Conservation (phyloP, 2,888 invertebrate species). For the Ellobium chinense region DNA sequence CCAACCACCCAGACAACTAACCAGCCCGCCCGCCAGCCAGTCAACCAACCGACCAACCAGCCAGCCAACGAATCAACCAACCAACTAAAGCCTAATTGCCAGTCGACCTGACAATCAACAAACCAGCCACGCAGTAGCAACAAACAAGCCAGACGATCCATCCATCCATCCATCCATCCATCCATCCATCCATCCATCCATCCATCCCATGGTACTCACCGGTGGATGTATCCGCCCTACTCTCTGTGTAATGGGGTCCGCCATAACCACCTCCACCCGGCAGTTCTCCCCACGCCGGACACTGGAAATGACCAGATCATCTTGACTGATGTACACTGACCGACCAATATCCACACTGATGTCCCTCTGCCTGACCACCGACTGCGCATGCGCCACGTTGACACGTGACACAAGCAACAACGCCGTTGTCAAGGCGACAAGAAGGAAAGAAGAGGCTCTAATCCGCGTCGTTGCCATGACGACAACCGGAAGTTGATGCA, state of each 20-base stretch:
- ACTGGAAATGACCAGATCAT: conserved; percentile 66
- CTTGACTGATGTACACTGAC: conserved; percentile 66
- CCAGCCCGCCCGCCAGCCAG: too few species aligned
- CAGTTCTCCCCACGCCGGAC: conserved; percentile 69
- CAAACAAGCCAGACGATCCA: too few species aligned
- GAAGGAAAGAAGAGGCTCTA: background rate
- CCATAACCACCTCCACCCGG: conserved; percentile 74
- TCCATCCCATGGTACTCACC: conserved; percentile 71
- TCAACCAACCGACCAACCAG: too few species aligned
- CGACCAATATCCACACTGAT: conserved; percentile 72
- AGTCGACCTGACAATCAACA: too few species aligned
- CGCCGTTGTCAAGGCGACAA: background rate
- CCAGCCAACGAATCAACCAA: too few species aligned
- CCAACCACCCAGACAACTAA: too few species aligned
- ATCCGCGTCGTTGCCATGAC: background rate
- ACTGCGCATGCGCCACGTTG: conserved; percentile 53
- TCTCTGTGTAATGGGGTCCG: conserved; percentile 76
- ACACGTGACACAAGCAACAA: conserved; percentile 10
- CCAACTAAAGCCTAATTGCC: too few species aligned
- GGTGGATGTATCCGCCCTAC: conserved; percentile 76
- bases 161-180: too few species aligned
- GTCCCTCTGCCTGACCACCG: conserved; percentile 64
- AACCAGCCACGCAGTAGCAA: too few species aligned
- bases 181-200: too few species aligned
- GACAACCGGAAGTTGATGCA: background rate